phyloP scores from a whole-genome alignment of 1,140 invertebrate species.

The Aphelinus atriplicis region DNA sequence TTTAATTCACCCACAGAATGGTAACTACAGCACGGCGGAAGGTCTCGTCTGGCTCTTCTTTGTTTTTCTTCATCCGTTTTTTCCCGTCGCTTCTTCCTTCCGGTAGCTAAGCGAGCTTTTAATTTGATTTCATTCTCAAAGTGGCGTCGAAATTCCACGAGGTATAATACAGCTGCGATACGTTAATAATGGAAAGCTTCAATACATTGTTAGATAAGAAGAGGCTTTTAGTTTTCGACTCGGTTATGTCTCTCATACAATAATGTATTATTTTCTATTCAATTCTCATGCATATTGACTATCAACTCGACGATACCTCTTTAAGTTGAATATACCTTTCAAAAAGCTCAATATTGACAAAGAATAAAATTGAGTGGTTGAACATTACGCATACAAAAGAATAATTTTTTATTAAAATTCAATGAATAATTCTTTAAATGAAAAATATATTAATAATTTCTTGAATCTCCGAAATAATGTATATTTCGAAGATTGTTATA shows the following conservation, averaged over 20 bases:
- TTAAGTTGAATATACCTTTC: too few relatives aligned
- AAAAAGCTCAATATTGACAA: too few relatives aligned
- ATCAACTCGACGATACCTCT: too few relatives aligned
- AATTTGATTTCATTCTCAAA: conserved; percentile 28
- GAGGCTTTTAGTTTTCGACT: not conserved
- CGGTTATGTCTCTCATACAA: not conserved
- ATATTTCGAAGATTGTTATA: too few relatives aligned
- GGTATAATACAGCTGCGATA: not conserved
- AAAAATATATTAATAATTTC: too few relatives aligned
- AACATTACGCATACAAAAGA: too few relatives aligned
- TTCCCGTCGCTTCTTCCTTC: not conserved
- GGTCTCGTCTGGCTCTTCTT: not conserved
- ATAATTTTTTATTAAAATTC: too few relatives aligned
- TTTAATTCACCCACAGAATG: conserved; percentile 7
- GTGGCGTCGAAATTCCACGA: not conserved
- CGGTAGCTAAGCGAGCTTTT: conserved; percentile 11
- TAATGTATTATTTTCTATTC: too few relatives aligned
- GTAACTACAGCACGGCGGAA: not conserved
- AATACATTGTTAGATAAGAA: not conserved
- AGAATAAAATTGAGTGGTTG: too few relatives aligned
- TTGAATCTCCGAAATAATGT: too few relatives aligned
- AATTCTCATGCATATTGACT: too few relatives aligned
- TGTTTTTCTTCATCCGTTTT: not conserved
- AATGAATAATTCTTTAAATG: too few relatives aligned
- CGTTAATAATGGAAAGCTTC: conserved; percentile 34